Evolutionary conservation across 1,140 invertebrate genomes (phyloP), one percentile per base, ranked within the genome.

Genomic region (Drosophila nikananu): DNA sequence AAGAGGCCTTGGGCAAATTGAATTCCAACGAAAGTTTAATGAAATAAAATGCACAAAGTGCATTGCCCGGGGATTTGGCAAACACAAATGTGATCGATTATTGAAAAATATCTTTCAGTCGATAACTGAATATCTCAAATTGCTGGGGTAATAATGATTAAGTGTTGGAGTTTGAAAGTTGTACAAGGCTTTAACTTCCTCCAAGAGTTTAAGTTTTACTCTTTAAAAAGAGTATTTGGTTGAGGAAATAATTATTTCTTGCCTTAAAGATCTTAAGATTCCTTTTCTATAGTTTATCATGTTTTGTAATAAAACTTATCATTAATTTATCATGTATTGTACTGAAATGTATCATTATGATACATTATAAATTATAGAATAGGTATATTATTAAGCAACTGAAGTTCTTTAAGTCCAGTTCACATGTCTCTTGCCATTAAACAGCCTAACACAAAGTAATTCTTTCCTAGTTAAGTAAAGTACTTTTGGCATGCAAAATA

Each of bases 1-100:
- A n/a, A 25, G 6, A 52, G 63, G 49, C 75, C 71, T 27, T 49
- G 35, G 65, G 49, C 57, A 70, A 78, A 78, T 78, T 78, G 75
- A 74, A 78, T 78, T 78, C 76, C 58, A 70, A 70, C 66, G 74
- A 78, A 78, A 62, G 75, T 52, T 70, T 64, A 57, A 75, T 75
- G 72, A 54, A 75, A 54, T 68, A 60, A 77, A 77, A 62, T 70
- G 74, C 61, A 67, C 25, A 54, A 41, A 51, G 54, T 55, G 52
- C 54, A 57, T 10, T 39, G 54, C 54, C 32, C 25, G 57, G 30
- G 71, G 12, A 37, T 37, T 30, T 30, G 39, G 19, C 23, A 21
- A 52, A 54, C 49, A 30, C 61, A 61, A 73, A 63, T 63, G 49
- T 49, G 59, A 64, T 55, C 71, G 71, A 75, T 75, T 75, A 64